phyloP scores from a whole-genome alignment of 2,113 vertebrate species.

The Stictonetta naevosa region DNA sequence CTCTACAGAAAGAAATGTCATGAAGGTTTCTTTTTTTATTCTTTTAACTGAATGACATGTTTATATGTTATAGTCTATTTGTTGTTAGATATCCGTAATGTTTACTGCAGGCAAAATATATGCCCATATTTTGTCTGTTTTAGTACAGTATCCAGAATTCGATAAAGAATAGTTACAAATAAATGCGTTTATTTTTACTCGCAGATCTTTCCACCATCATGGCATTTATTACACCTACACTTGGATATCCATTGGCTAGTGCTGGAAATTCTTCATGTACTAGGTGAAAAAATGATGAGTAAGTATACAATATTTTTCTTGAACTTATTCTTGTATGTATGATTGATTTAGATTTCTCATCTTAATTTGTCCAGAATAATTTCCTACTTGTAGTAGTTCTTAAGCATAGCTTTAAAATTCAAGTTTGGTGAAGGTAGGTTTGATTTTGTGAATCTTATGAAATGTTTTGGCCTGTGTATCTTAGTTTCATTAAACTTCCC shows the following conservation, averaged over 20 bases:
- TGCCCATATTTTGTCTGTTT: neutral
- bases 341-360: neutral
- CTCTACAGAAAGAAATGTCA: neutral
- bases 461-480: neutral
- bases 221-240: constrained; percentile 95
- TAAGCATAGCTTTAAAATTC: neutral
- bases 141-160: neutral
- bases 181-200: constrained; percentile 25
- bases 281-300: constrained; percentile 90
- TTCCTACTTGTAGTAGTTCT: neutral
- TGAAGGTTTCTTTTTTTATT: neutral
- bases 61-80: neutral
- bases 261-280: constrained; percentile 89
- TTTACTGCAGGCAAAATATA: neutral
- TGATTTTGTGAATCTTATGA: neutral
- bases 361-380: neutral
- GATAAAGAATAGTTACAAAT: neutral
- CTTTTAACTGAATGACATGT: neutral
- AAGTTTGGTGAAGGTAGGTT: neutral
- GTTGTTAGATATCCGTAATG: neutral
- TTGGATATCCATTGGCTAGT: constrained; percentile 93
- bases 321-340: neutral
- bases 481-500: neutral
- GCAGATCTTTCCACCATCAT: constrained; percentile 91
- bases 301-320: constrained; percentile 47